Evolutionary conservation across 2,888 invertebrate species (phyloP).

Genomic region (Microplitis deprimator): DNA sequence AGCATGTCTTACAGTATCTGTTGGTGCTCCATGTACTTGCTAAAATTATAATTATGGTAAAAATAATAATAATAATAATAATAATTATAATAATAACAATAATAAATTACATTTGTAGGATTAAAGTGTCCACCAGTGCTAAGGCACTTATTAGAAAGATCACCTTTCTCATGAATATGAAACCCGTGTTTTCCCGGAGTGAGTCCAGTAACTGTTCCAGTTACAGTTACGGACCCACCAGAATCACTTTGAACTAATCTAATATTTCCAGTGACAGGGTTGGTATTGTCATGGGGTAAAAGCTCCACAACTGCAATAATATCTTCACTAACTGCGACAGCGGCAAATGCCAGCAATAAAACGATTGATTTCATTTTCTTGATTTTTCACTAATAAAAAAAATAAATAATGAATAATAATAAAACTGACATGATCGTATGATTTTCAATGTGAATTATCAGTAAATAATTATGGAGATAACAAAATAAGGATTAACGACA

Average conservation of each 20-base stretch:
- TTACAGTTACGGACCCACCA: constrained; percentile 75
- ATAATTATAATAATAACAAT: background rate
- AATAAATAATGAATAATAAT: background rate
- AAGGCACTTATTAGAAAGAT: constrained; percentile 78
- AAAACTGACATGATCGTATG: too few species aligned
- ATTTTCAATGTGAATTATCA: too few species aligned
- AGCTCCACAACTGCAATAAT: constrained; percentile 57
- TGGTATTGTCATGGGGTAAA: constrained; percentile 51
- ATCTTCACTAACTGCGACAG: constrained; percentile 53
- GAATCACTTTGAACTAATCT: constrained; percentile 75
- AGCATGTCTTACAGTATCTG: constrained; percentile 81
- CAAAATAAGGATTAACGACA: too few species aligned
- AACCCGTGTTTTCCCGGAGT: constrained; percentile 80
- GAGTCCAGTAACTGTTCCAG: constrained; percentile 76
- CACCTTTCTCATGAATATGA: constrained; percentile 85
- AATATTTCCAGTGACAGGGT: constrained; percentile 71
- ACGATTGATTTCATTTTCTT: constrained; percentile 55
- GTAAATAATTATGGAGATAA: too few species aligned
- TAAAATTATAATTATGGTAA: constrained; percentile 60
- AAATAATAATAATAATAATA: background rate
- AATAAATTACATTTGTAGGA: constrained; percentile 78
- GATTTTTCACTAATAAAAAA: constrained; percentile 51
- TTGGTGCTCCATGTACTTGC: constrained; percentile 84
- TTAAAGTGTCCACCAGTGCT: constrained; percentile 85
- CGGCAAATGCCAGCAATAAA: constrained; percentile 54